Base-by-base conservation (phyloP, 2,888 invertebrate genomes). In the Dasypogon diadema region DNA sequence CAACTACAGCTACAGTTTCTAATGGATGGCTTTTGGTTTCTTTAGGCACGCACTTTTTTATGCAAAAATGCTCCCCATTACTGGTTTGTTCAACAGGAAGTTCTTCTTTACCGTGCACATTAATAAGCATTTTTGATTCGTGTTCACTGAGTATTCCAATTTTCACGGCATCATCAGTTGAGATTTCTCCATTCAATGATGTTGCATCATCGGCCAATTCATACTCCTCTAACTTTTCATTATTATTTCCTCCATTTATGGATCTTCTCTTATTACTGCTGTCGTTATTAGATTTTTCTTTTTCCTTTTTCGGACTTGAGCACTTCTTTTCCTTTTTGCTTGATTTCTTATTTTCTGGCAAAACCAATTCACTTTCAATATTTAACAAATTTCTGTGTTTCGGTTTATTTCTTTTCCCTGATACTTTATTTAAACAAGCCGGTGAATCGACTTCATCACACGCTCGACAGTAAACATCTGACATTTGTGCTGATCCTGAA, bases 41-140 rank as follows among this genome's bases (percentile, higher is more conserved):
- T 68, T 82, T 82, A 81, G 84, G 83, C 79, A 82, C 79, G 80
- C 83, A 84, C 78, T 84, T 83, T 75, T 83, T 81, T 70, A 70
- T 10, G 12, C 46, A 58, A 18, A 55, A 48, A 46, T 48, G 51
- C 8, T 51, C 48, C 34, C n/a, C 14, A 55, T 42, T 63, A 26
- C 22, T 55, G 30, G 77, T 83, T 79, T 87, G 86, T 80, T 88
- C 86, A 34, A 89, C 88, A 0, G 92, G 92, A 80, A 92, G 84
- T 85, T 93, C 93, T 83, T 92, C 93, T 82, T 89, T 90, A 12
- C 92, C 92, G 80, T 91, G 89, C 30, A 91, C 91, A 22, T 87
- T 88, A 21, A 89, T 87, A 83, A 87, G 84, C 1, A 83, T 81
- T 77, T 85, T 83, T 63, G 86, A 79, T 82, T 89, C 84, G 81